Evolutionary conservation across 2,888 invertebrate species (phyloP), one percentile per base, ranked within the genome.

Genomic region (Agrotis ipsilon): DNA sequence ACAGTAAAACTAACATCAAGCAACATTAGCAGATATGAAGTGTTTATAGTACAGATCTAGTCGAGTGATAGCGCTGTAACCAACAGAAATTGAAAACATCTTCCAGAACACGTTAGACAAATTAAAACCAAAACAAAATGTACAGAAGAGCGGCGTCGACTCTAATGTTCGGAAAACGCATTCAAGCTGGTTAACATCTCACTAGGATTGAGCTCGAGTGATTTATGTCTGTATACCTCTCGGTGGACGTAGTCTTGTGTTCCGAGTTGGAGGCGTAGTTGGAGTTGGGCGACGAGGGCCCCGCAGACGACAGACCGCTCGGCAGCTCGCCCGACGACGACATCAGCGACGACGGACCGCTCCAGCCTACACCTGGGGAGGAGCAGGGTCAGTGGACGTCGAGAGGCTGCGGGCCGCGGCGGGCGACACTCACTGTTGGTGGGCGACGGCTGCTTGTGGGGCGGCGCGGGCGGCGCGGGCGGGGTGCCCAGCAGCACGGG

Each of bases 261-360:
- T 94, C 94, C 0, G 92, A 92, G 72, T 91, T 93, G 62, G 92
- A 90, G 1, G 94, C 92, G 88, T 90, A 97, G 95, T 93, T 93
- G 21, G 97, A 97, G 85, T 97, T 97, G 45, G 98, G 98, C 1
- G 98, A 98, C 0, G 98, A 98, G 0, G 98, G 98, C 39, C 97
- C 97, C 64, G 97, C 97, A 11, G 98, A 98, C 0, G 98, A 98
- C 66, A 98, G 97, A 63, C 91, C 96, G 82, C 96, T 96, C 18
- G 94, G 96, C 60, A 95, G 89, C 87, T 96, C 96, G 51, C 96
- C 96, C 18, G 96, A 97, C 66, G 96, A 97, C 51, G 96, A 96
- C 94, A 96, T 94, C 79, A 98, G 97, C 68, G 98, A 98, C 0
- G 98, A 98, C 9, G 98, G 98, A 4, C 98, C 98, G 90, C 98